These are phyloP conservation scores for Drosophila atroscutellata DNA, from an alignment of 2,888 invertebrate species.

Conservation along the genomic window DNA sequence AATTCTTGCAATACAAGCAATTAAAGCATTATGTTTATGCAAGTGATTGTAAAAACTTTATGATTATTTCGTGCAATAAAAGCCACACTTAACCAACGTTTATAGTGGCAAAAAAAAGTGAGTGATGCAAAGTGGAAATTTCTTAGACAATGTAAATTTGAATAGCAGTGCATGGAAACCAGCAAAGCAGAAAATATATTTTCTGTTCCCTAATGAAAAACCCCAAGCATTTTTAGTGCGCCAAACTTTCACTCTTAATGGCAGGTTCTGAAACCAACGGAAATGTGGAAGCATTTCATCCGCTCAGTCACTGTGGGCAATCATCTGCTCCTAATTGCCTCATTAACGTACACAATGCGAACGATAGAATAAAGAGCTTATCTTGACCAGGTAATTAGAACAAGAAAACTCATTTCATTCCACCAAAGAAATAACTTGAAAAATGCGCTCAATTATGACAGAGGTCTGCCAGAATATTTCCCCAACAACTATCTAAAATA, in stretches of 20 bases:
- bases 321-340: constrained; percentile 62
- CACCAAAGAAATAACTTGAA: constrained; percentile 32
- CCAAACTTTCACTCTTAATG: constrained; percentile 40
- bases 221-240: constrained; percentile 6
- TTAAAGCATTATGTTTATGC: background rate
- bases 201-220: constrained; percentile 5
- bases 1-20: background rate
- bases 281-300: constrained; percentile 2
- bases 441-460: constrained; percentile 22
- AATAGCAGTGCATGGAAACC: constrained; percentile 15
- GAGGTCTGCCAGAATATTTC: constrained; percentile 2
- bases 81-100: background rate
- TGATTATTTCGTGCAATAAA: background rate
- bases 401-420: constrained; percentile 51
- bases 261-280: constrained; percentile 1
- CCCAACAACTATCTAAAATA: constrained; percentile 17
- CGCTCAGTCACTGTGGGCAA: constrained; percentile 47
- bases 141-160: constrained; percentile 15
- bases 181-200: constrained; percentile 29
- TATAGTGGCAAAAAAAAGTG: constrained; percentile 1
- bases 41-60: constrained; percentile 1
- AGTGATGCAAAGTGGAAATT: constrained; percentile 11
- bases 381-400: constrained; percentile 60
- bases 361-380: constrained; percentile 31
- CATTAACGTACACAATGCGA: constrained; percentile 45